Evolutionary conservation across 2,113 vertebrate genomes (phyloP).

Genomic region (Siphamia tubifer): DNA sequence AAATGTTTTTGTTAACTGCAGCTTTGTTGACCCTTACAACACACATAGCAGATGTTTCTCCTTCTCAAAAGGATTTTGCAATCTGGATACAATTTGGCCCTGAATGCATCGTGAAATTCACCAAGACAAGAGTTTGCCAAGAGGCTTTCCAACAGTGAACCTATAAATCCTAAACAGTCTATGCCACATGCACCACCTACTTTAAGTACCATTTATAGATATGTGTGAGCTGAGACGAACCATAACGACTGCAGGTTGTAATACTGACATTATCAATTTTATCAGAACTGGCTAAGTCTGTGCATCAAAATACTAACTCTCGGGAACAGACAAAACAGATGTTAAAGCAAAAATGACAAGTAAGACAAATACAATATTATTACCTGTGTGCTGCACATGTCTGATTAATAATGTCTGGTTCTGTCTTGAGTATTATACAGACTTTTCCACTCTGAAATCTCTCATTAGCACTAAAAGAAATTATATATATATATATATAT

Average conservation of each 20-base stretch:
- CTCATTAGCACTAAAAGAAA: no score
- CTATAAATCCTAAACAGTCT: background rate
- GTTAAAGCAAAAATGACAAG: background rate
- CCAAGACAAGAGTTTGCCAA: background rate
- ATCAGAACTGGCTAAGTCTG: background rate
- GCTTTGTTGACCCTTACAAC: background rate
- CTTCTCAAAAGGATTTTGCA: background rate
- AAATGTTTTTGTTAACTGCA: background rate
- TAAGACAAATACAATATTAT: background rate
- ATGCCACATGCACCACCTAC: background rate
- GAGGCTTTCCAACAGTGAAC: background rate
- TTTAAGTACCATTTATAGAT: background rate
- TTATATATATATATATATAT: no score
- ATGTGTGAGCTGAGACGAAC: background rate
- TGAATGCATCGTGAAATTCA: background rate
- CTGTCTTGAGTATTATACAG: no score
- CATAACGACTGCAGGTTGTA: background rate
- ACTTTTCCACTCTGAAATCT: no score
- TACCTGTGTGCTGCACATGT: background rate
- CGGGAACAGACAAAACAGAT: background rate
- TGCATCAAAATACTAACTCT: conserved; percentile 5
- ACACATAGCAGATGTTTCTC: background rate
- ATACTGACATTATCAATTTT: background rate
- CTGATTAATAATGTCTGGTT: no score
- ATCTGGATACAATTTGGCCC: background rate